These are phyloP conservation scores for Cantharis nigra DNA, from an alignment of 2,888 invertebrate species.

Conservation along the genomic window DNA sequence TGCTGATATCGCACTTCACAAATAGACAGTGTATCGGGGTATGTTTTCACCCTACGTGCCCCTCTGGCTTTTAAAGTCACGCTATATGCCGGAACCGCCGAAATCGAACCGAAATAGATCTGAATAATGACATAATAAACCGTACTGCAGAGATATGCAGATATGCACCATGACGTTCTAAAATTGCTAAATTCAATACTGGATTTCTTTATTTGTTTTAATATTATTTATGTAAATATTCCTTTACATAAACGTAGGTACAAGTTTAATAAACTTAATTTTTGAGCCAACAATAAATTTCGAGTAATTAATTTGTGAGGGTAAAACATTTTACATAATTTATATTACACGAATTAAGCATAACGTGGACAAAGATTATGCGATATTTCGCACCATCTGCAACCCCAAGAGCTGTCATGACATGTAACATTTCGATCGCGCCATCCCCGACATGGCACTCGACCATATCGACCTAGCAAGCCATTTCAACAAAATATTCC, in stretches of 20 bases:
- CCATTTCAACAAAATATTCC: constrained; percentile 12
- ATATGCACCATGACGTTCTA: constrained; percentile 14
- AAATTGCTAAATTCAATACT: background rate
- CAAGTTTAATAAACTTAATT: background rate
- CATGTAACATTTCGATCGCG: constrained; percentile 23
- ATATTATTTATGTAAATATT: background rate
- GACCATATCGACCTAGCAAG: constrained; percentile 27
- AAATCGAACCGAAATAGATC: constrained; percentile 31
- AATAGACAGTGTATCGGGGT: constrained; percentile 25
- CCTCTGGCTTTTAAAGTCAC: constrained; percentile 23
- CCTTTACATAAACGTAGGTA: background rate
- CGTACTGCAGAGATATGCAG: constrained; percentile 30
- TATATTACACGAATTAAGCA: background rate
- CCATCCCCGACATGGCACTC: constrained; percentile 31
- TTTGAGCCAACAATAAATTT: background rate
- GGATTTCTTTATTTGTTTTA: background rate
- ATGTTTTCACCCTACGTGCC: constrained; percentile 17
- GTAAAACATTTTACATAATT: background rate
- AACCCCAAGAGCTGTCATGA: constrained; percentile 14
- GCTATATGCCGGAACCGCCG: constrained; percentile 28
- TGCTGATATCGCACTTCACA: constrained; percentile 19
- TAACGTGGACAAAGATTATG: constrained; percentile 5
- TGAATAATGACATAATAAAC: constrained; percentile 31
- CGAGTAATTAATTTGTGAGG: background rate
- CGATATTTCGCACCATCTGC: constrained; percentile 18